phyloP scores from a whole-genome alignment of 2,113 vertebrate species.

The Brachyhypopomus occidentalis region DNA sequence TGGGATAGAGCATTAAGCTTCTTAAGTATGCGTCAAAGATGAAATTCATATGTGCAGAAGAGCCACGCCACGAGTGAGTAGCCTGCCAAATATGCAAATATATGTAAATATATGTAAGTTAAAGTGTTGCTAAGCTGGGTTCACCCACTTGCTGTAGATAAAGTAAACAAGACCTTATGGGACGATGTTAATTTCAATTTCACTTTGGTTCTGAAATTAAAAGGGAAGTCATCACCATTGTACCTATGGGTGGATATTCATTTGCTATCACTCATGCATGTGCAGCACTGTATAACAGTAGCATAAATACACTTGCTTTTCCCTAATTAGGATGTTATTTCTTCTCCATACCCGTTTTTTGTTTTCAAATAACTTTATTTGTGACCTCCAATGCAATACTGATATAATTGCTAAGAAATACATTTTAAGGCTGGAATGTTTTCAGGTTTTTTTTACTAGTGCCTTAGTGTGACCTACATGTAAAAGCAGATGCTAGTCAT shows the following conservation, averaged over 20 bases:
- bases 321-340: slow-evolving; percentile 67
- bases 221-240: not conserved
- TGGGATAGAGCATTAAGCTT: slow-evolving; percentile 47
- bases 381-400: slow-evolving; percentile 64
- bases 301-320: slow-evolving; percentile 66
- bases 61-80: slow-evolving; percentile 29
- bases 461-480: not conserved
- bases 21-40: slow-evolving; percentile 50
- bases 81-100: slow-evolving; percentile 51
- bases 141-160: slow-evolving; percentile 40
- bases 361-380: slow-evolving; percentile 70
- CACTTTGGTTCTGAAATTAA: slow-evolving; percentile 19
- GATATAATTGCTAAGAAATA: slow-evolving; percentile 33
- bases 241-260: slow-evolving; percentile 16
- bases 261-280: slow-evolving; percentile 41
- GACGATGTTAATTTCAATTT: slow-evolving; percentile 18
- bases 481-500: not conserved
- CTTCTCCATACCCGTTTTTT: slow-evolving; percentile 62
- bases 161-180: slow-evolving; percentile 34
- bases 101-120: slow-evolving; percentile 41
- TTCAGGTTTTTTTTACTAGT: not conserved
- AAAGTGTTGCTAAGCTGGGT: slow-evolving; percentile 17
- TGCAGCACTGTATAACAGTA: slow-evolving; percentile 57
- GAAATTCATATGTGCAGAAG: slow-evolving; percentile 39
- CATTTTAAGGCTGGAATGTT: slow-evolving; percentile 9